Evolutionary conservation across 1,140 invertebrate genomes (phyloP), one percentile per base, ranked within the genome.

Genomic region (Thaumetopoea pityocampa): DNA sequence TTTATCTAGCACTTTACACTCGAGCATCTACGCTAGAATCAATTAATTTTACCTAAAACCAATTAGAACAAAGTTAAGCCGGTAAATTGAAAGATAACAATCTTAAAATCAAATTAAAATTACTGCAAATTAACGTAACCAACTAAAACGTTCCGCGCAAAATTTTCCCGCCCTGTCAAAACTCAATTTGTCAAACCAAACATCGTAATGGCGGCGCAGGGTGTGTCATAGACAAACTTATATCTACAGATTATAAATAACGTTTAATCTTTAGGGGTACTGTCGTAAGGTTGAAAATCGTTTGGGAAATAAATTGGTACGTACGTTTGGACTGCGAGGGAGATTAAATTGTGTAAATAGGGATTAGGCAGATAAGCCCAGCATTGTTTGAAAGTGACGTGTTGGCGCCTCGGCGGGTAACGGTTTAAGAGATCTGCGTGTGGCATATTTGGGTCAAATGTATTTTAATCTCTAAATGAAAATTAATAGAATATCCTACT

Each of bases 291-390:
- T 51, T 62, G 52, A 58, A 52, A 67, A 53, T 73, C 47, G 55
- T 50, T 36, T 55, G 41, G 37, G 48, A 49, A 51, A 46, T 42
- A 30, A 49, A 41, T 35, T 43, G 49, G 42, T 49, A 18, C 10
- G 22, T 20, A 35, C n/a, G 29, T 23, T 33, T 50, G 46, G 32
- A 20, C 23, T 28, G 34, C 29, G 33, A 50, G 58, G 52, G 45
- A 70, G 79, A 80, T 83, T 83, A 83, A 77, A 72, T 72, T 83
- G 79, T 80, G 69, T 80, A 80, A 83, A 80, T 71, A 83, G 67
- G 74, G 76, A 83, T 83, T 83, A 83, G 66, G 56, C 51, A 80
- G 79, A 72, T 80, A 83, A 80, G 69, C 73, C 42, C 16, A 33
- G 51, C 51, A 67, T 82, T 82, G 77, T 81, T 68, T 64, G 57